Conservation (phyloP, 2,113 vertebrate genomes). For the Donacobius atricapilla region DNA sequence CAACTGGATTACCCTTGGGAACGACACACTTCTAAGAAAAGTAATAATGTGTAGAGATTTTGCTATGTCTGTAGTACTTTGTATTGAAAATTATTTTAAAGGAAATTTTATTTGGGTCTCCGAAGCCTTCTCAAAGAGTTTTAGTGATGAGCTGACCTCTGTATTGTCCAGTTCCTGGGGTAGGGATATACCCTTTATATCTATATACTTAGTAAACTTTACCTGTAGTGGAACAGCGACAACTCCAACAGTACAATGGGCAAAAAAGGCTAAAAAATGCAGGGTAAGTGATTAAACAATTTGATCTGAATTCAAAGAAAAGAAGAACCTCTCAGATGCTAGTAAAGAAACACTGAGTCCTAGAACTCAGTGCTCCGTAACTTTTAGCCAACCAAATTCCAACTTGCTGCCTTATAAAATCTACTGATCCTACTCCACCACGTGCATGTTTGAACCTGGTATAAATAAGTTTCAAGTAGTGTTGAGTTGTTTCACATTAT, state of each 20-base stretch:
- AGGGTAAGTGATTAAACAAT: background rate
- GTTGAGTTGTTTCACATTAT: background rate
- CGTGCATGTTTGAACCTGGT: background rate
- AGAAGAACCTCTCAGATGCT: background rate
- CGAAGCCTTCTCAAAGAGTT: background rate
- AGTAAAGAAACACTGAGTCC: background rate
- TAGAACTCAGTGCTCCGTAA: rapidly evolving
- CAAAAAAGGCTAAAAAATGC: background rate
- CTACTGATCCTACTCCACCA: background rate
- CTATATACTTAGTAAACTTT: background rate
- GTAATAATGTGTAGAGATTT: background rate
- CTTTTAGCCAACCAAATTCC: background rate
- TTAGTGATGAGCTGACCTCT: background rate
- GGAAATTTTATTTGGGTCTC: background rate
- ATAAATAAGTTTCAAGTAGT: background rate
- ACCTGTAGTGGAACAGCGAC: background rate
- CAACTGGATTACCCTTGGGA: background rate
- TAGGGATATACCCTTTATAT: background rate
- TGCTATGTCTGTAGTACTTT: background rate
- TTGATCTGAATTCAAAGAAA: background rate
- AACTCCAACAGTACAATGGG: background rate
- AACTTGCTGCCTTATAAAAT: background rate
- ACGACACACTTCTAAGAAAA: background rate
- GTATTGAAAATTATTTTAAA: background rate
- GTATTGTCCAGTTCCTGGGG: background rate